Evolutionary conservation across 2,113 vertebrate species (phyloP), one percentile per base, ranked within the genome.

Genomic region (Brachypteracias leptosomus): DNA sequence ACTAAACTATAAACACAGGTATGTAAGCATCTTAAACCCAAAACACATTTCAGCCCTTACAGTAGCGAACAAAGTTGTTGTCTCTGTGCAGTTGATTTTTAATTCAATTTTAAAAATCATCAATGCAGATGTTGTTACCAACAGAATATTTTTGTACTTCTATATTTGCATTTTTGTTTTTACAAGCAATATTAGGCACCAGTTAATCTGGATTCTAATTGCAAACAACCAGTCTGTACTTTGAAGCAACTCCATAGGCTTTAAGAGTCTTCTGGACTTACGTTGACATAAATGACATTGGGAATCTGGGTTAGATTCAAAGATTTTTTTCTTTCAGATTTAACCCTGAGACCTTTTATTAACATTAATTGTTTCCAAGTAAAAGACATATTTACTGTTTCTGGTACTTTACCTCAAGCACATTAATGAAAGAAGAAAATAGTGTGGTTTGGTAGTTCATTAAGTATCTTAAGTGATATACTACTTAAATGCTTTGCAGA

Each of bases 351-450:
- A 85, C 79, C 38, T 81, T 85, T 94, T 66, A 91, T 33, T 91
- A 93, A 67, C 40, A 93, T 88, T 92, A 86, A 87, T 87, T 96
- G 71, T 96, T 96, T 97, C 84, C 83, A 96, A 97, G 61, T 86
- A 96, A 96, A 92, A 92, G 80, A 97, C 97, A 95, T 95, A 97
- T 97, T 98, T 98, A 96, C 93, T 89, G 44, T 52, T 88, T 96
- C 82, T 92, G 73, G 97, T 97, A 93, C 44, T 91, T 79, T 95
- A 90, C 81, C 94, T 96, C 51, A 88, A 89, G 78, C 67, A 66
- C 95, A 91, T 24, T 82, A 49, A 95, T 90, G 49, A n/a, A 95
- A 93, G 65, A 93, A 93, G 76, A 76, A 79, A 89, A 86, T 15
- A 88, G 42, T 73, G 72, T 96, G 73, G 57, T 92, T 94, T 87